A percentile compares a stretch with the other conserved stretches of the same genome.
phyloP scores from a whole-genome alignment of 2,113 vertebrate species.

The Eurypyga helias region DNA sequence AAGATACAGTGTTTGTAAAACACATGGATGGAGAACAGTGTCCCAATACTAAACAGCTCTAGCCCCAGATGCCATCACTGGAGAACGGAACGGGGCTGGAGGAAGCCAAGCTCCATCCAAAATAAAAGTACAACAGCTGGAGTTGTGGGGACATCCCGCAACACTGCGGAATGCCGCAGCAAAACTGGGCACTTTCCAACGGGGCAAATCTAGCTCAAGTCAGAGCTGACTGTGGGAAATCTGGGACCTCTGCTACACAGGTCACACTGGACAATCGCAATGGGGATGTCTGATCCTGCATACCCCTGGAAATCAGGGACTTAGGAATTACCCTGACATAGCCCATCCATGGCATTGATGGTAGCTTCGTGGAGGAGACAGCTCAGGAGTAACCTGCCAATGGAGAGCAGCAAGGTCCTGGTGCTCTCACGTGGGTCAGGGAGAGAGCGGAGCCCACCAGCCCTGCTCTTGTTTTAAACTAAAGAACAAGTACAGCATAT shows the following conservation, averaged over 20 bases:
- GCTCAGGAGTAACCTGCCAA: not conserved
- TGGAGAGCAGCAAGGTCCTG: not conserved
- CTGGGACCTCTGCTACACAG: not conserved
- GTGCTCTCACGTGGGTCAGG: not conserved
- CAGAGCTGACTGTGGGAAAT: not conserved
- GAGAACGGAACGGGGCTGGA: not conserved
- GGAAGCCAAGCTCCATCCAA: not conserved
- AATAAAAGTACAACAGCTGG: not conserved
- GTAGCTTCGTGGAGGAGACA: not conserved
- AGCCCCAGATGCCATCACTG: not conserved
- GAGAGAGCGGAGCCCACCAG: not conserved
- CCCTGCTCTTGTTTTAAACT: not conserved
- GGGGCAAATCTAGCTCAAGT: not conserved
- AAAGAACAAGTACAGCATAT: not conserved
- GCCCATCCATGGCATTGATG: not conserved
- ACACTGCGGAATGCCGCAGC: not conserved
- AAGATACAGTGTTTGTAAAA: not conserved
- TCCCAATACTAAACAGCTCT: not conserved
- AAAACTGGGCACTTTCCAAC: rapidly evolving
- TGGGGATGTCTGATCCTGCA: not conserved
- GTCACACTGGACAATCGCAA: not conserved
- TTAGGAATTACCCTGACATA: not conserved
- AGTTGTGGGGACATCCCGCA: not conserved
- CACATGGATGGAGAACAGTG: not conserved
- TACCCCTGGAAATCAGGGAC: not conserved